Evolutionary conservation across 2,888 invertebrate genomes (phyloP).

Genomic region (Cryptops parisi): DNA sequence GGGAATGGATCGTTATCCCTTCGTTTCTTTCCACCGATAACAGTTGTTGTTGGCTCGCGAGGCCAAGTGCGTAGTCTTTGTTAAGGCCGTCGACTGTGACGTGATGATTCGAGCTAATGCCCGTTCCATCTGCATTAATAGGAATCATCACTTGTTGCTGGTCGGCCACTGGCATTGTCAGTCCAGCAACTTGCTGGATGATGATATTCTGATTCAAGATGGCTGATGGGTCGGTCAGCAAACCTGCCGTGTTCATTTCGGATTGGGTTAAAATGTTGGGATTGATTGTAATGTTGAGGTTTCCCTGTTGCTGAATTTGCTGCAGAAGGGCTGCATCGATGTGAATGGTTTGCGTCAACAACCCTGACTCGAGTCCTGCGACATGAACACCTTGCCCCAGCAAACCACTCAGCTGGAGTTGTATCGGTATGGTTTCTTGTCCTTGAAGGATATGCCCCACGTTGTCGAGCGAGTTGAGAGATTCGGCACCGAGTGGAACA

Average conservation of each 20-base stretch:
- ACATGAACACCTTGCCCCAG: constrained; percentile 31
- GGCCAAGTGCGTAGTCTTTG: not conserved
- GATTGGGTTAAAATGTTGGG: constrained; percentile 21
- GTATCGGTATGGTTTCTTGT: constrained; percentile 30
- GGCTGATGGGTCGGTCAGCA: not conserved
- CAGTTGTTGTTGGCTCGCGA: not conserved
- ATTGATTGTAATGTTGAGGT: constrained; percentile 30
- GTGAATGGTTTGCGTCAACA: constrained; percentile 33
- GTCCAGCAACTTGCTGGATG: constrained; percentile 8
- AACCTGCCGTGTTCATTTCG: not conserved
- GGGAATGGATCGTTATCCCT: no score
- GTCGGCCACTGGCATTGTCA: not conserved
- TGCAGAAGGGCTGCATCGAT: constrained; percentile 37
- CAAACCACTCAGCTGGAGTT: constrained; percentile 27
- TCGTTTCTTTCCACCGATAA: not conserved
- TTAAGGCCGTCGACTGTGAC: not conserved
- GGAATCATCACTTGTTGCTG: not conserved
- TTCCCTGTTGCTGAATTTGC: constrained; percentile 32
- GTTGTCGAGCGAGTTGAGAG: constrained; percentile 7
- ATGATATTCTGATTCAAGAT: constrained; percentile 3
- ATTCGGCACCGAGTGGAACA: constrained; percentile 8
- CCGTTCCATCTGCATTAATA: not conserved
- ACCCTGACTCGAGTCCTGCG: constrained; percentile 30
- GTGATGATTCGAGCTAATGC: not conserved
- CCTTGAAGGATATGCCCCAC: constrained; percentile 26